Evolutionary conservation across 2,888 invertebrate species (phyloP).

Genomic region (Folsomia candida): DNA sequence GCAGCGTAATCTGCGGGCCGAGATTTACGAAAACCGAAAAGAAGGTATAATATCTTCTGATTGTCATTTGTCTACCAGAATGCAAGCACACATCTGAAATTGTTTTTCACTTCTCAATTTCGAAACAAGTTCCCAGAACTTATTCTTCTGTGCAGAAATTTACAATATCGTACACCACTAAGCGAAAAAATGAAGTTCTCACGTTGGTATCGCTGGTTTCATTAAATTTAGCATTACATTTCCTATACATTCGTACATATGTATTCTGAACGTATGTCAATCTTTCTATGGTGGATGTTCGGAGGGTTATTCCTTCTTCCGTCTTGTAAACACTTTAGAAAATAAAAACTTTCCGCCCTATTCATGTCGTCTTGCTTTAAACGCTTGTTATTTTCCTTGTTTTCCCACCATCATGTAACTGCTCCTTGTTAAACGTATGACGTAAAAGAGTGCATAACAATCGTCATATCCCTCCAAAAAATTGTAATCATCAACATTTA

Average conservation of each 20-base stretch:
- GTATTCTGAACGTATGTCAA: no score
- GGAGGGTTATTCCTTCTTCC: neutral
- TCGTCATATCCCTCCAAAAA: no score
- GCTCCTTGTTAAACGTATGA: no score
- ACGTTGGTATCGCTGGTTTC: neutral
- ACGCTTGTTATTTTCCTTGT: no score
- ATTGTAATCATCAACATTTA: no score
- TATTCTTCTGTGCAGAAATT: neutral
- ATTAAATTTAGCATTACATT: neutral
- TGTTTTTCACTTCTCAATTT: no score
- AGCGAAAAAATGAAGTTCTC: neutral
- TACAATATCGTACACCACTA: no score
- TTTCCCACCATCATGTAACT: no score
- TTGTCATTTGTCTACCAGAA: neutral
- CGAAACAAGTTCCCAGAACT: neutral
- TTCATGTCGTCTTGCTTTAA: neutral
- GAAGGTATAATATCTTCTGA: neutral
- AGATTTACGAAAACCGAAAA: neutral
- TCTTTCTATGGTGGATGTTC: no score
- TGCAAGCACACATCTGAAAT: no score
- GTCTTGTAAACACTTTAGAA: neutral
- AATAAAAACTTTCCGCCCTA: neutral
- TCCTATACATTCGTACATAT: neutral
- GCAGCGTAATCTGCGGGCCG: neutral
- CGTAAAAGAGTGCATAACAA: no score